These are phyloP conservation scores for Oreocharis arfaki DNA, from an alignment of 2,113 vertebrate genomes.

Conservation along the genomic window DNA sequence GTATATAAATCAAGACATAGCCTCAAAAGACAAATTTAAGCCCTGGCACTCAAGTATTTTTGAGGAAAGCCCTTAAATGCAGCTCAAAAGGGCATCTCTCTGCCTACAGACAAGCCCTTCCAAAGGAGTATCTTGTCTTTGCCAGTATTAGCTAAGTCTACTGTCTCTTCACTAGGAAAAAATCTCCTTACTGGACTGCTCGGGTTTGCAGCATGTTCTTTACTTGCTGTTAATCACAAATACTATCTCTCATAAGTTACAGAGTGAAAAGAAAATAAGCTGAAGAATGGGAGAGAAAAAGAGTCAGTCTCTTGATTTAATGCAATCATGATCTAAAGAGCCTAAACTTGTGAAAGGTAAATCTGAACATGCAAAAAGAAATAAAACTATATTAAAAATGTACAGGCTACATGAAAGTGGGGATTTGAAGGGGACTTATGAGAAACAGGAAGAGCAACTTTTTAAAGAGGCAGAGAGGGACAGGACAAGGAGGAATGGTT, in stretches of 20 bases:
- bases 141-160: not conserved
- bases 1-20: not conserved
- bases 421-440: not conserved
- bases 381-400: not conserved
- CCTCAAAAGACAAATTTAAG: not conserved
- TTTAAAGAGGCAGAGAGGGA: not conserved
- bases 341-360: not conserved
- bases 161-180: not conserved
- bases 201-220: not conserved
- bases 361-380: not conserved
- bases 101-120: not conserved
- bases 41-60: not conserved
- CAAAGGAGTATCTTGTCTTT: not conserved
- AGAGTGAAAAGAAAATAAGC: slow-evolving; percentile 14
- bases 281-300: not conserved
- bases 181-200: not conserved
- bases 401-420: rapidly evolving
- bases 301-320: slow-evolving; percentile 4
- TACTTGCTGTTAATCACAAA: not conserved
- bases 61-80: not conserved
- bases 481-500: not conserved
- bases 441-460: not conserved
- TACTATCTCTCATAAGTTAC: not conserved
- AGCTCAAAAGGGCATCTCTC: not conserved
- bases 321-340: not conserved